Evolutionary conservation across 2,113 vertebrate species (phyloP).

Genomic region (Cnemophilus loriae): DNA sequence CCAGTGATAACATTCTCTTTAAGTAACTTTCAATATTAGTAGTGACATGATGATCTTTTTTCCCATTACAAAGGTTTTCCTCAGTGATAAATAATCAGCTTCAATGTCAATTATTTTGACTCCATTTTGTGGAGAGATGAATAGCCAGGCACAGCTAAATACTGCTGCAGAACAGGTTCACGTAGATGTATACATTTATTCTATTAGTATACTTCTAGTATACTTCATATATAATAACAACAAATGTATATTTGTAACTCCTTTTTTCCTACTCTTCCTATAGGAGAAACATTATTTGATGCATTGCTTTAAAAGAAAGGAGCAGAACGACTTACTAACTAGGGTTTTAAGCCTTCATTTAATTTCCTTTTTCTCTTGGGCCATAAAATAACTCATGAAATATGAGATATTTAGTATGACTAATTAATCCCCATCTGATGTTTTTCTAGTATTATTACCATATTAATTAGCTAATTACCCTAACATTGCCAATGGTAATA

Average conservation of each 20-base stretch:
- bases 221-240: background rate
- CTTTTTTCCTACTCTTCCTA: background rate
- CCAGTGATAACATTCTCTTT: background rate
- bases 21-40: background rate
- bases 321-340: background rate
- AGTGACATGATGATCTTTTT: background rate
- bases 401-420: constrained; percentile 53
- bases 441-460: constrained; percentile 60
- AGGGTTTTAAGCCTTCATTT: constrained; percentile 37
- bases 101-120: background rate
- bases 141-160: background rate
- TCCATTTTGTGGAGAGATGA: background rate
- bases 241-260: background rate
- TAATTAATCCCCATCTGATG: constrained; percentile 62
- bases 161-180: background rate
- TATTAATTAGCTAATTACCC: constrained; percentile 66
- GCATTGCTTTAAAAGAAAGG: background rate
- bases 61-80: background rate
- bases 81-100: background rate
- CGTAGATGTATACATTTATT: background rate
- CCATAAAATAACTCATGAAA: constrained; percentile 55
- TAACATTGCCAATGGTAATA: constrained; percentile 43
- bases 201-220: background rate
- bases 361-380: constrained; percentile 39
- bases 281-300: background rate